These are phyloP conservation scores for Drosophila bocqueti DNA, from an alignment of 1,140 invertebrate species.

Conservation along the genomic window DNA sequence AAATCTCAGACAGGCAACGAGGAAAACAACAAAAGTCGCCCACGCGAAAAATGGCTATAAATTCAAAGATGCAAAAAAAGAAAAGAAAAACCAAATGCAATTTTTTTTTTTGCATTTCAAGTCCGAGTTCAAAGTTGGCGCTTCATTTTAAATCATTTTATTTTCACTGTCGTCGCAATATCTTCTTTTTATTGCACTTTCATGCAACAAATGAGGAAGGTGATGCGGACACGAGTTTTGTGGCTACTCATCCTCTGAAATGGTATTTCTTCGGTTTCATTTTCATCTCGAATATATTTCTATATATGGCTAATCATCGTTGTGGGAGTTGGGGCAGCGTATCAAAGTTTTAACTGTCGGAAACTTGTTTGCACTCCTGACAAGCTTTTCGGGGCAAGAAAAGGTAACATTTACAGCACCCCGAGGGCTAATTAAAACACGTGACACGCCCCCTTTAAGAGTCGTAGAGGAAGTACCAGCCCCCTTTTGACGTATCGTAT, in stretches of 20 bases:
- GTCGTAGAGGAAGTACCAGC: constrained; percentile 10
- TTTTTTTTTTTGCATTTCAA: constrained; percentile 38
- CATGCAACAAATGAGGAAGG: constrained; percentile 49
- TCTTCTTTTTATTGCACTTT: constrained; percentile 53
- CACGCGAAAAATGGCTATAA: constrained; percentile 64
- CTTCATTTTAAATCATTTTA: constrained; percentile 69
- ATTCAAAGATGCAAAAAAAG: constrained; percentile 33
- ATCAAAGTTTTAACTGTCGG: constrained; percentile 37
- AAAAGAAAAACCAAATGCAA: constrained; percentile 2
- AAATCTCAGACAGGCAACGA: constrained; percentile 39
- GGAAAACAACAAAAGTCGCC: constrained; percentile 55
- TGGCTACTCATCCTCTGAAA: constrained; percentile 46
- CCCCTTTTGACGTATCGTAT: constrained; percentile 5
- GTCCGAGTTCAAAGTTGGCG: constrained; percentile 73
- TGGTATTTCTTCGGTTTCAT: constrained; percentile 33
- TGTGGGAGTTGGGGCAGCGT: constrained; percentile 28
- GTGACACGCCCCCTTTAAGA: constrained; percentile 10
- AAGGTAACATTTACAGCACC: constrained; percentile 38
- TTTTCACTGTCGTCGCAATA: constrained; percentile 49
- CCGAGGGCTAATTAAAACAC: constrained; percentile 21
- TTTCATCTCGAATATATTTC: constrained; percentile 39
- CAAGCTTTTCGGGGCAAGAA: constrained; percentile 42
- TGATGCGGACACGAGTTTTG: constrained; percentile 45
- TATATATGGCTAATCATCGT: constrained; percentile 40
- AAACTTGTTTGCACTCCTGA: constrained; percentile 49